A percentile compares a stretch with the other conserved stretches of the same genome.
phyloP scores from a whole-genome alignment of 2,888 invertebrate genomes.

The Archips crataeganus region DNA sequence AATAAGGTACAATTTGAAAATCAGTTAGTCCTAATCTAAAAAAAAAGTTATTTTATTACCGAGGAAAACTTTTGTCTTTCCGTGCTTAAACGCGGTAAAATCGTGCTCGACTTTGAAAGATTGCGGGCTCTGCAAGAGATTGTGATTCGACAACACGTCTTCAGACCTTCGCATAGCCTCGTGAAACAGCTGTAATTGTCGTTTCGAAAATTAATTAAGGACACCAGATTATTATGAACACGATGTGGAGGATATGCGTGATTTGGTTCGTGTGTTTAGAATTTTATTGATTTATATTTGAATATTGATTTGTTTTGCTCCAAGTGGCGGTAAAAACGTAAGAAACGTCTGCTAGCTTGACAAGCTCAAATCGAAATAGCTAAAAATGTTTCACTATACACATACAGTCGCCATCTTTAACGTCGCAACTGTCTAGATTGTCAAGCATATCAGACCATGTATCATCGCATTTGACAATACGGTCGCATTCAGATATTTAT shows the following conservation, averaged over 20 bases:
- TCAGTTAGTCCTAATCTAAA: too few species aligned
- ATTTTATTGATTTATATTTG: neutral
- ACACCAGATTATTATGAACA: constrained; percentile 21
- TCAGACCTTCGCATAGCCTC: constrained; percentile 60
- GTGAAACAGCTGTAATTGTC: constrained; percentile 40
- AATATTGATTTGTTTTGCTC: neutral
- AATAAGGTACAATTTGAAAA: too few species aligned
- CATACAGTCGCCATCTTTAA: too few species aligned
- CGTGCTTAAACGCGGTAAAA: constrained; percentile 33
- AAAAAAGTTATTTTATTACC: neutral
- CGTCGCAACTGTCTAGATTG: too few species aligned
- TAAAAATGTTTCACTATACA: too few species aligned
- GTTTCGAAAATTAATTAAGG: constrained; percentile 40
- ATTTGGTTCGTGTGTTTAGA: neutral
- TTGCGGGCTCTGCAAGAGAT: constrained; percentile 60
- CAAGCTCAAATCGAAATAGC: neutral
- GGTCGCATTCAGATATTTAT: too few species aligned
- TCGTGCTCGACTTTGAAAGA: constrained; percentile 49
- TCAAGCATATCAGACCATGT: too few species aligned
- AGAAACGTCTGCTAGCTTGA: neutral
- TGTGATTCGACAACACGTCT: constrained; percentile 64
- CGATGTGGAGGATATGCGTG: constrained; percentile 16
- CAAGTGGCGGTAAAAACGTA: neutral
- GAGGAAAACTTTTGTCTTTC: neutral
- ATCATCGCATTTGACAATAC: too few species aligned